Evolutionary conservation across 37 sponge, comb jelly and placozoan species (phyloP), one percentile per base, ranked within the genome.

Genomic region (Geodia barretti): DNA sequence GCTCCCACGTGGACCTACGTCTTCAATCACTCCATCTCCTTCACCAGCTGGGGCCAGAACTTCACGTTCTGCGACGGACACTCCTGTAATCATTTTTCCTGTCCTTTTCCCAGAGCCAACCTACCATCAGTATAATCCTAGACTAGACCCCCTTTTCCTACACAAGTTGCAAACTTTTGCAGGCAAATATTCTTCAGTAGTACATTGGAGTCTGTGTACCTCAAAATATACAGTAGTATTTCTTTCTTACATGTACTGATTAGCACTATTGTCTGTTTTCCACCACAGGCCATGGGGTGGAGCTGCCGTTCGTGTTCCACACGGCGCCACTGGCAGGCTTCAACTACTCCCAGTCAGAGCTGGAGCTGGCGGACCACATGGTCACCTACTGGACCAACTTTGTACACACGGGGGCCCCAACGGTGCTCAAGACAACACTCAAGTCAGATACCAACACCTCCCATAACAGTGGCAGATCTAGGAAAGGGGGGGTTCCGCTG

Each of bases 241-340:
- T 66, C 19, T 66, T 11, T 11, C 26, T 9, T 25, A 28, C 68
- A 28, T 25, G n/a, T 26, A 66, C 24, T 8, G 9, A 66, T 24
- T 24, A 28, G 30, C 26, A 66, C 68, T 36, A 33, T 31, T 70
- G 30, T 63, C 42, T 62, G 21, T 25, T 28, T 7, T 36, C 33
- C 31, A 20, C 41, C 38, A 8, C 60, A 91, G 91, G 91, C 47
- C 91, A 91, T 73, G 86, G 62, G 1, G 77, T 64, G 20, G 91
- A 91, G 74, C 68, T 91, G 37, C 79, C 83, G n/a, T 91, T 72
- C 66, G 68, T 91, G 30, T 91, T 91, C 60, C 83, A 91, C 74
- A 78, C 78, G 21, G 75, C 75, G n/a, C 30, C 62, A 1, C 66
- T 83, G 34, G 79, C 42, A 33, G 87, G 86, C 14, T 83, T 65